These are phyloP conservation scores for Zelostemma sp. DNA, from an alignment of 1,140 invertebrate genomes.

Conservation along the genomic window DNA sequence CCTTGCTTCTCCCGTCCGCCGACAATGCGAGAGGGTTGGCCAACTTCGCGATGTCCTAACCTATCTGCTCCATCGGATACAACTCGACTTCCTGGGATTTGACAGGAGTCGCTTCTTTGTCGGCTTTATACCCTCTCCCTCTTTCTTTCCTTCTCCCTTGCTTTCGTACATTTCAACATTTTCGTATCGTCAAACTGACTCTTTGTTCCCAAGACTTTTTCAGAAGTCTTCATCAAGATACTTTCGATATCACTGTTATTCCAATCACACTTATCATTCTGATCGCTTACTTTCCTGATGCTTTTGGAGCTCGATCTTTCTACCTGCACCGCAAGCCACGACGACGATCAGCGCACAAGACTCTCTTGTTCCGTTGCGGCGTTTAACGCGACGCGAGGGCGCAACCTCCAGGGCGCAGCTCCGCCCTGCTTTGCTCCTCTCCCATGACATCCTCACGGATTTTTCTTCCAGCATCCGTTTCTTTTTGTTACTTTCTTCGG, in stretches of 20 bases:
- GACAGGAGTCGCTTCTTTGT: conserved; percentile 13
- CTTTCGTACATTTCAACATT: neutral
- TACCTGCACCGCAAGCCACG: conserved; percentile 61
- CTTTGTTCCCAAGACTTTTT: too few species aligned
- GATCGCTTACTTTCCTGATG: too few species aligned
- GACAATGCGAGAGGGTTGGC: conserved; percentile 27
- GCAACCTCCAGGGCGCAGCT: conserved; percentile 65
- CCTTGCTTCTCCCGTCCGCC: conserved; percentile 33
- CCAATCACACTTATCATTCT: too few species aligned
- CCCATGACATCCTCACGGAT: conserved; percentile 30
- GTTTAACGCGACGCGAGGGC: conserved; percentile 48
- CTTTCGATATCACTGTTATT: too few species aligned
- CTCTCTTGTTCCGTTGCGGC: conserved; percentile 43
- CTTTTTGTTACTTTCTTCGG: too few species aligned
- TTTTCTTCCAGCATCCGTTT: conserved; percentile 35
- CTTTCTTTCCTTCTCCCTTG: conserved; percentile 1
- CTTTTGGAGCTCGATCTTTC: conserved; percentile 58
- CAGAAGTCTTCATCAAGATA: too few species aligned
- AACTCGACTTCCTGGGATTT: neutral
- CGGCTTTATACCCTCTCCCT: conserved; percentile 34
- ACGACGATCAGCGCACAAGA: conserved; percentile 53
- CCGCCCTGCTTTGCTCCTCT: conserved; percentile 57
- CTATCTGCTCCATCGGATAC: neutral
- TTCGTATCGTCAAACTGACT: neutral
- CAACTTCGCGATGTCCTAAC: neutral